Evolutionary conservation across 53 echinoderm and acorn worm species (phyloP).

Genomic region (Astropecten irregularis): DNA sequence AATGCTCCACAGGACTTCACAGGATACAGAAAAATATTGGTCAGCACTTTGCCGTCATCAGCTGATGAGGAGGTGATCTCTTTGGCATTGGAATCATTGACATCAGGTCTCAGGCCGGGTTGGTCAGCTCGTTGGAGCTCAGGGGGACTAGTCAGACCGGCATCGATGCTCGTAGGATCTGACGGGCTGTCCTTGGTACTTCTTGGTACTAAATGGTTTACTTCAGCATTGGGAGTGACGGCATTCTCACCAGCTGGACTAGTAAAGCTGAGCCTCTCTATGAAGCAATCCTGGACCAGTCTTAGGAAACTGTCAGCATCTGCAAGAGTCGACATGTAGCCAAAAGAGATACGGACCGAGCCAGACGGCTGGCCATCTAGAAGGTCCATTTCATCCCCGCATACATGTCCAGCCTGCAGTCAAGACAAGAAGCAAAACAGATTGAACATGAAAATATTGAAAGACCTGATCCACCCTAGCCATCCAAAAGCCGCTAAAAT

Average conservation of each 20-base stretch:
- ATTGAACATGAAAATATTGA: too few relatives aligned
- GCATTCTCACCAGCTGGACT: neutral
- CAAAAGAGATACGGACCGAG: conserved; percentile 91
- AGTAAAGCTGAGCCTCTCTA: too few relatives aligned
- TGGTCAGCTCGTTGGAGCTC: too few relatives aligned
- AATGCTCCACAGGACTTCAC: conserved; percentile 96
- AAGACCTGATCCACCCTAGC: too few relatives aligned
- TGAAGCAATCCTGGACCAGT: conserved; percentile 70
- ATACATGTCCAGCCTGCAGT: conserved; percentile 88
- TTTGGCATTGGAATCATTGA: neutral
- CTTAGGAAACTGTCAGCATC: conserved; percentile 80
- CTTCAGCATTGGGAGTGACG: neutral
- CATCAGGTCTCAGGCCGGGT: too few relatives aligned
- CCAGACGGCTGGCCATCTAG: conserved; percentile 92
- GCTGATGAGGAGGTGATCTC: neutral
- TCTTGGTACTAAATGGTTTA: too few relatives aligned
- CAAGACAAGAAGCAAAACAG: neutral
- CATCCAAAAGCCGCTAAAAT: too few relatives aligned
- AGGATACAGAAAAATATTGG: conserved; percentile 90
- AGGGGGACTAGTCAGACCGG: too few relatives aligned
- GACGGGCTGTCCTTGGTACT: too few relatives aligned
- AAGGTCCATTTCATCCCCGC: conserved; percentile 94
- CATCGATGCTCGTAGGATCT: too few relatives aligned
- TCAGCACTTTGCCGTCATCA: conserved; percentile 51
- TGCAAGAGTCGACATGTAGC: conserved; percentile 87